These are phyloP conservation scores for Copidosoma aretas DNA, from an alignment of 2,888 invertebrate species.

Conservation along the genomic window DNA sequence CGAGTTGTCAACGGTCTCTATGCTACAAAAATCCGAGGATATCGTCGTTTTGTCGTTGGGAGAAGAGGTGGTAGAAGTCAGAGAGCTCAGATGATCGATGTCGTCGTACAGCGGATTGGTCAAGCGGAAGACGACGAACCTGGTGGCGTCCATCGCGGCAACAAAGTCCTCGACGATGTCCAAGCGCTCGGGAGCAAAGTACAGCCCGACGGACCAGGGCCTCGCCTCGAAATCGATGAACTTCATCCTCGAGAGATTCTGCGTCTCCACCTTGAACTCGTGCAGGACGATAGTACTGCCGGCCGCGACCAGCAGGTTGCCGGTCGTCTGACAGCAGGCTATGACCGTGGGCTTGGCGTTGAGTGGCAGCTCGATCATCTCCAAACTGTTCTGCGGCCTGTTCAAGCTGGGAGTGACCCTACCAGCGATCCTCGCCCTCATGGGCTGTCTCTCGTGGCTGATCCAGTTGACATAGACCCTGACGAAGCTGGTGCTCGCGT, in stretches of 20 bases:
- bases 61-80: conserved; percentile 54
- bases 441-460: conserved; percentile 63
- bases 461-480: conserved; percentile 81
- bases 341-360: conserved; percentile 68
- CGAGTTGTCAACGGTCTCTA: conserved; percentile 44
- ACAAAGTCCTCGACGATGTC: conserved; percentile 74
- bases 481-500: conserved; percentile 63
- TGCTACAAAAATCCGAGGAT: conserved; percentile 50
- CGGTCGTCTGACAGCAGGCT: conserved; percentile 69
- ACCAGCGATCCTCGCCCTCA: conserved; percentile 76
- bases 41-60: conserved; percentile 55
- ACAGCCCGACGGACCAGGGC: conserved; percentile 71
- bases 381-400: conserved; percentile 69
- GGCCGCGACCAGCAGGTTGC: conserved; percentile 63
- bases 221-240: conserved; percentile 76
- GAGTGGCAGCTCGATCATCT: conserved; percentile 78
- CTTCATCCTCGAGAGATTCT: conserved; percentile 72
- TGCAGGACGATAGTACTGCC: conserved; percentile 65
- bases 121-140: conserved; percentile 68
- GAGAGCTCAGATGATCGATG: conserved; percentile 55
- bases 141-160: conserved; percentile 69
- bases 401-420: conserved; percentile 75
- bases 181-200: conserved; percentile 69
- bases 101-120: conserved; percentile 58
- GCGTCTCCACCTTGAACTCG: conserved; percentile 70